phyloP scores from a whole-genome alignment of 2,888 invertebrate genomes.

The Mallateleia sp. region DNA sequence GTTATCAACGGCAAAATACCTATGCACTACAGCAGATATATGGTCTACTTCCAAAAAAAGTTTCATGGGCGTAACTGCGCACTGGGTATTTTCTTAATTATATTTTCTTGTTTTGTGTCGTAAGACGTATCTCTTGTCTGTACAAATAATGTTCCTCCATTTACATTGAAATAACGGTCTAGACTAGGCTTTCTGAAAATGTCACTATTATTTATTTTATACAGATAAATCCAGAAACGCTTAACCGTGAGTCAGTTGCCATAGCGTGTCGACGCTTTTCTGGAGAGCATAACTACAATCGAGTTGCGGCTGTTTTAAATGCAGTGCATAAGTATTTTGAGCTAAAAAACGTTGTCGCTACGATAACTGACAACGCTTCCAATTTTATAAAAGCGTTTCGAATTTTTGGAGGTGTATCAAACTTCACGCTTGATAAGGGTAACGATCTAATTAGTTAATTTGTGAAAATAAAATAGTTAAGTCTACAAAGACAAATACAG shows the following conservation, averaged over 20 bases:
- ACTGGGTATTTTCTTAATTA: constrained; percentile 67
- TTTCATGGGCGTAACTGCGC: constrained; percentile 80
- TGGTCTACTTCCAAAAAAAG: constrained; percentile 80
- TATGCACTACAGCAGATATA: constrained; percentile 78
- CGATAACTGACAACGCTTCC: constrained; percentile 9
- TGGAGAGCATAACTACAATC: constrained; percentile 78
- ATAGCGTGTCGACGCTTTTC: constrained; percentile 80
- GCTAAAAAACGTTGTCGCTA: constrained; percentile 1
- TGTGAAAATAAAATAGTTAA: no score
- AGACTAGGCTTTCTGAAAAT: no score
- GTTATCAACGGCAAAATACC: constrained; percentile 47
- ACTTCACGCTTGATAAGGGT: not conserved
- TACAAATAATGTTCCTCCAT: no score
- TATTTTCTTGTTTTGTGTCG: not conserved
- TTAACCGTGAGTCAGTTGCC: constrained; percentile 75
- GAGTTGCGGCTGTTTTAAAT: constrained; percentile 60
- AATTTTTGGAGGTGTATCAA: not conserved
- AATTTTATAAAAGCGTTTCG: constrained; percentile 10
- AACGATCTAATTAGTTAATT: no score
- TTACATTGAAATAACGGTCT: no score
- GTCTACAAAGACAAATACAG: no score
- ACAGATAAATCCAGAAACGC: constrained; percentile 65
- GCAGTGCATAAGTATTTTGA: constrained; percentile 12
- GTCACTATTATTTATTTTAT: constrained; percentile 5
- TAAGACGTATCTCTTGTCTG: not conserved